Conservation (phyloP, 2,888 invertebrate species). For the Galerucella nymphaeae region DNA sequence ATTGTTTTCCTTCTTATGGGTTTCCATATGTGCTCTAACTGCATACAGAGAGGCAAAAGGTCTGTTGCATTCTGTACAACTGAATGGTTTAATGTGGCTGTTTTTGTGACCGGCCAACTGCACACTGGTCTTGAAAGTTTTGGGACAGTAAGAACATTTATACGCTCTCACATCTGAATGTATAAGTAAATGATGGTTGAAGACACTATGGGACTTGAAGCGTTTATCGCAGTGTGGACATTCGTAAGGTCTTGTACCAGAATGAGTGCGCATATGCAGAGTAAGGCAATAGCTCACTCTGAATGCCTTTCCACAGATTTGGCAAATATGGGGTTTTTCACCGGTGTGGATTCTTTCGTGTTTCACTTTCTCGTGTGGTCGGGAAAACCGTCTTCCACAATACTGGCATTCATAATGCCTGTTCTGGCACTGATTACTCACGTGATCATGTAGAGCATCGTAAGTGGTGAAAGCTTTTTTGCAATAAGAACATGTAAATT, state of each 20-base stretch:
- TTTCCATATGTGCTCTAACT: slow-evolving; percentile 80
- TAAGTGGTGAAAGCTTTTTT: slow-evolving; percentile 60
- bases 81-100: slow-evolving; percentile 82
- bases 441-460: slow-evolving; percentile 46
- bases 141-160: slow-evolving; percentile 80
- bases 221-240: slow-evolving; percentile 79
- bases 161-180: slow-evolving; percentile 82
- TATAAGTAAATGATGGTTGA: slow-evolving; percentile 80
- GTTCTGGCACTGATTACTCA: slow-evolving; percentile 51
- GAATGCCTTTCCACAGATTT: slow-evolving; percentile 84
- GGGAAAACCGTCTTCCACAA: slow-evolving; percentile 76
- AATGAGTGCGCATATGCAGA: slow-evolving; percentile 83
- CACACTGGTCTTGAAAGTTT: slow-evolving; percentile 83
- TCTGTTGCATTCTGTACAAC: slow-evolving; percentile 80
- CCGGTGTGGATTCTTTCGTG: slow-evolving; percentile 86
- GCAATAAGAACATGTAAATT: slow-evolving; percentile 61
- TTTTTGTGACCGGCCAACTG: slow-evolving; percentile 84
- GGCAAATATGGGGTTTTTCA: slow-evolving; percentile 82
- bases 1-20: slow-evolving; percentile 76
- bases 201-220: slow-evolving; percentile 84
- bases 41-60: slow-evolving; percentile 84
- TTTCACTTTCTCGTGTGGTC: slow-evolving; percentile 85
- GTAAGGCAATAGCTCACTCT: slow-evolving; percentile 84
- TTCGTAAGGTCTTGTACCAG: slow-evolving; percentile 80
- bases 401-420: slow-evolving; percentile 77